Conservation (phyloP, 2,888 invertebrate species). For the Hoplodrina blanda region DNA sequence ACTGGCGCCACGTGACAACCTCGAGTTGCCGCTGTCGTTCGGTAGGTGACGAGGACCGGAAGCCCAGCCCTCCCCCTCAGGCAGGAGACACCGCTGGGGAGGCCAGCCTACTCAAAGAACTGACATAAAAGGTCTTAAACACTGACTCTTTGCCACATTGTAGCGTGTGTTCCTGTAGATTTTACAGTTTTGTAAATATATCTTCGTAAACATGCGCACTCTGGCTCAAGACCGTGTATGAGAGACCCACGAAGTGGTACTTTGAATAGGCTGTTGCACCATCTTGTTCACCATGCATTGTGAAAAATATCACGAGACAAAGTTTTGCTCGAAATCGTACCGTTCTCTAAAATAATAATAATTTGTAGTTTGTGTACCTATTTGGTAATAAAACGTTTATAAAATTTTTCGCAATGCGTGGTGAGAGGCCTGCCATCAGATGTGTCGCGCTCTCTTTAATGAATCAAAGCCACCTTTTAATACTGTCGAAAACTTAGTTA, state of each 20-base stretch:
- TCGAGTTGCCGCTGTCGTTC: neutral
- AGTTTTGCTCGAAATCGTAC: neutral
- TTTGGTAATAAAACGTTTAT: neutral
- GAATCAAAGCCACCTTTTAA: neutral
- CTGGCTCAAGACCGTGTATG: neutral
- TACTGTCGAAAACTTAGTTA: neutral
- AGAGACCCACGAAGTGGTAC: neutral
- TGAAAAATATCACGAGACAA: neutral
- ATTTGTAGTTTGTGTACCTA: neutral
- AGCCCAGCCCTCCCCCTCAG: slow-evolving; percentile 27
- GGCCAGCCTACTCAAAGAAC: slow-evolving; percentile 6
- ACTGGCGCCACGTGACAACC: neutral
- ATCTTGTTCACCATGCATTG: neutral
- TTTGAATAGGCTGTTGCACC: slow-evolving; percentile 16
- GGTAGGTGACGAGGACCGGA: slow-evolving; percentile 47
- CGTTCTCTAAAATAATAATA: neutral
- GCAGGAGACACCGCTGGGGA: slow-evolving; percentile 4
- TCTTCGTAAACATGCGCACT: neutral
- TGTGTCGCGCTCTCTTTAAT: neutral
- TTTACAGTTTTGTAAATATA: neutral
- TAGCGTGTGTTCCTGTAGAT: neutral
- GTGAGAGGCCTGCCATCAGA: neutral
- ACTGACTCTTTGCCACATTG: neutral
- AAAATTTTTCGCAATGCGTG: slow-evolving; percentile 16
- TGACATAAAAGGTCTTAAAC: neutral